Evolutionary conservation across 2,797 vertebrate species (phyloP).

Genomic region (Macrochelys suwanniensis): DNA sequence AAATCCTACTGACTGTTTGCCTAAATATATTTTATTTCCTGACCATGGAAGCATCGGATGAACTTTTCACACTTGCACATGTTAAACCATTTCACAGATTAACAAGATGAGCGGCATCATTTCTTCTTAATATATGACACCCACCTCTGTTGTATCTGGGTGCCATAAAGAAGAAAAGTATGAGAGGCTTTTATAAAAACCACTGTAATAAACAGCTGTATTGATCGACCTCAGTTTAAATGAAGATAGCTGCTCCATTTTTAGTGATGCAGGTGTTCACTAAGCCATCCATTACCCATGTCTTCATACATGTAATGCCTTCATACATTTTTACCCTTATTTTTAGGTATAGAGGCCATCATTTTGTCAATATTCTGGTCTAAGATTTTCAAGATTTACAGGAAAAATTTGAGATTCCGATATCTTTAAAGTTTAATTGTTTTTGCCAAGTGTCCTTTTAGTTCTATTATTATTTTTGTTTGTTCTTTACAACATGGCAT

Average conservation of each 20-base stretch:
- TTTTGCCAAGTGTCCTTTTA: slow-evolving; percentile 17
- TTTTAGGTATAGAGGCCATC: not conserved
- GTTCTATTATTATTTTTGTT: not conserved
- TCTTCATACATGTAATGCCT: not conserved
- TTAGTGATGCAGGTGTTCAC: not conserved
- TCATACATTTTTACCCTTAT: not conserved
- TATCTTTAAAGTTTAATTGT: slow-evolving; percentile 42
- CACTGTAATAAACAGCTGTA: slow-evolving; percentile 48
- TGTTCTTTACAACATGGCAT: not conserved
- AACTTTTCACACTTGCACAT: slow-evolving; percentile 58
- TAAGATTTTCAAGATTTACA: not conserved
- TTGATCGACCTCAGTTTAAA: slow-evolving; percentile 15
- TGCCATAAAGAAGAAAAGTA: slow-evolving; percentile 1
- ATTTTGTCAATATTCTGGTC: not conserved
- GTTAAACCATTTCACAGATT: not conserved
- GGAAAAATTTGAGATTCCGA: not conserved
- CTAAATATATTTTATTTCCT: slow-evolving; percentile 47
- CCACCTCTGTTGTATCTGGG: not conserved
- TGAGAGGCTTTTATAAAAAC: slow-evolving; percentile 41
- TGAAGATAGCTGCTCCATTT: not conserved
- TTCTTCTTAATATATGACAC: not conserved
- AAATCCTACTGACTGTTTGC: slow-evolving; percentile 45
- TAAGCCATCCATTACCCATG: not conserved
- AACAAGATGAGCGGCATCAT: not conserved
- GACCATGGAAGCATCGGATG: slow-evolving; percentile 54